Evolutionary conservation across 2,113 vertebrate genomes (phyloP), one percentile per base, ranked within the genome.

Genomic region (Muntiacus reevesi): DNA sequence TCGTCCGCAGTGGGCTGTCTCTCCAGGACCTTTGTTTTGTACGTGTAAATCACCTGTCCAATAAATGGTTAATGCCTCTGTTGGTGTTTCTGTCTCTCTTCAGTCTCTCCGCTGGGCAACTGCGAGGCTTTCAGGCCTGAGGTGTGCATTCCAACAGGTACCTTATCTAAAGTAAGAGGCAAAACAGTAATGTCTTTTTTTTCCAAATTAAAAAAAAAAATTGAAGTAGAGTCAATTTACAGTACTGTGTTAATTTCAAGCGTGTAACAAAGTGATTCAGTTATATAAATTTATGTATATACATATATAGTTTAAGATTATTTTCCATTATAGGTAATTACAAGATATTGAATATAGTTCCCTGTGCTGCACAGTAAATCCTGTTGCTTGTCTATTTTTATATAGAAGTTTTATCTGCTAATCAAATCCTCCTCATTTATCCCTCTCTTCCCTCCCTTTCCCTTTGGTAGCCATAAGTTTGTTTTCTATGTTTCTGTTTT

Each of bases 1-100:
- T 50, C 0, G 0, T 2, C 10, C 47, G 2, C 47, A 2, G 17
- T 12, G 17, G 17, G 47, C 28, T 50, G 5, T 17, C 45, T 30
- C 43, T 47, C 76, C 45, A 50, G 76, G 76, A 10, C 76, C 27
- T 52, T 33, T 33, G 28, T 50, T 50, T 21, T 11, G 30, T 16
- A 6, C 1, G 10, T 81, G 78, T 81, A n/a, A 21, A 21, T 23
- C 9, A 15, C 30, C 47, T n/a, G 45, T 52, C 78, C 30, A 2
- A n/a, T 50, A 82, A 21, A 52, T 12, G 28, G 47, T 12, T 52
- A 47, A 6, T 81, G 78, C 47, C 9, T 81, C 16, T 81, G 16
- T 50, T 21, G 78, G 47, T 33, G 47, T 21, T 30, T 81, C 28
- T 81, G 17, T 81, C 30, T 81, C 6, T 78, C 43, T 5, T 82